Base-by-base conservation (phyloP, 2,113 vertebrate genomes). In the Pyrgilauda ruficollis region DNA sequence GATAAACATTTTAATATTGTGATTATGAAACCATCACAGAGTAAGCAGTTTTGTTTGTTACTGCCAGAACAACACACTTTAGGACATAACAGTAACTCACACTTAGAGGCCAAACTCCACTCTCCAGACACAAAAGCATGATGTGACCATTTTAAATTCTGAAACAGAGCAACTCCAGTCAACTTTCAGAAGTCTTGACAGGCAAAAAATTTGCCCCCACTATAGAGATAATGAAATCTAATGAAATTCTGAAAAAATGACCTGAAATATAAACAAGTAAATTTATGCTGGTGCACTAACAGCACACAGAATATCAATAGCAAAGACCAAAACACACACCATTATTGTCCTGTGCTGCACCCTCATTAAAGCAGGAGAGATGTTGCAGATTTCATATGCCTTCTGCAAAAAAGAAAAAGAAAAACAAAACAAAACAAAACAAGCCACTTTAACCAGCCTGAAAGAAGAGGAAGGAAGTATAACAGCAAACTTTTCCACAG, bases 281-380 rank as follows among this genome's bases (percentile, higher is more conserved):
- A 84, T 59, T 94, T 70, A 89, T 39, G 56, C 76, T 63, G 76
- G 80, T 47, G 80, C 68, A 84, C 79, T 94, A 93, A 93, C 3
- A 84, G 92, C 64, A 90, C 96, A 87, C 16, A 74, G 64, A 93
- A 89, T 41, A 87, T 59, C 66, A 92, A 91, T 0, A 91, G 84
- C 96, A 95, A 94, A 92, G 89, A 91, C 89, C 76, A 89, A 81
- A 94, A 4, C 90, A 95, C 88, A 93, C 92, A 86, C 85, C 92
- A 77, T 80, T 77, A 92, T 5, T 93, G 92, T 78, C 87, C 87
- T 92, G 93, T 86, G 95, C 90, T 95, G 93, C 85, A 95, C 94
- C 85, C 82, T 94, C 92, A 74, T 88, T 94, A 96, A 85, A 86
- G 56, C 93, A 96, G 91, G 84, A 91, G 75, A 96, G 75, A 83